phyloP scores from a whole-genome alignment of 2,797 vertebrate genomes.

The Esox lucius region DNA sequence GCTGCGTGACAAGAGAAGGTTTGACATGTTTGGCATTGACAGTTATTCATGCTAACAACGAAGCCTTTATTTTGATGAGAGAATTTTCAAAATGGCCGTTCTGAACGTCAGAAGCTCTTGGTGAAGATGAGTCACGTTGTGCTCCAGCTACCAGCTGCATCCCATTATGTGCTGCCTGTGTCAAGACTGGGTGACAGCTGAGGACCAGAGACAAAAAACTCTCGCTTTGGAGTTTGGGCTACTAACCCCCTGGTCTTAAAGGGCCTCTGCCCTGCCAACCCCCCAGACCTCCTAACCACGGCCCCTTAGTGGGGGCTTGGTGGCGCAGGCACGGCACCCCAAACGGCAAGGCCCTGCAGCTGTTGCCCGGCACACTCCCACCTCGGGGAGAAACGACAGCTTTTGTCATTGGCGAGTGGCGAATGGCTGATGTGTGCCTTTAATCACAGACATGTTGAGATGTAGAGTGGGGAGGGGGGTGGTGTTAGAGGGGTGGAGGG shows the following conservation, averaged over 20 bases:
- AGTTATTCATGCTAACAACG: no score
- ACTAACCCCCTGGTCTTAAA: conserved; percentile 3
- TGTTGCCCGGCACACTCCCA: conserved; percentile 72
- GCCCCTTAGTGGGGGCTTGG: conserved; percentile 51
- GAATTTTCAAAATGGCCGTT: no score
- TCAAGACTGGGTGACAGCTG: conserved; percentile 6
- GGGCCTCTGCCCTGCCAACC: background rate
- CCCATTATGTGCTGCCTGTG: background rate
- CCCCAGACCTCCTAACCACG: background rate
- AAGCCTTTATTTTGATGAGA: no score
- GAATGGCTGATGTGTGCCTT: conserved; percentile 65
- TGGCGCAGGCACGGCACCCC: conserved; percentile 32
- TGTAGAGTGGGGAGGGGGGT: conserved; percentile 38
- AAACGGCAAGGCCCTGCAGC: conserved; percentile 62
- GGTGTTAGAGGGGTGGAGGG: background rate
- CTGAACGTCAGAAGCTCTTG: background rate
- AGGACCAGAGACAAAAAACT: conserved; percentile 26
- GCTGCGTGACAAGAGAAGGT: no score
- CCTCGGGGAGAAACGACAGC: conserved; percentile 63
- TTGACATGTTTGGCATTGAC: no score
- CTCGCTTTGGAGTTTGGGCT: conserved; percentile 40
- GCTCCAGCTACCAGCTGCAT: background rate
- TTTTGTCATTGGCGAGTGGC: conserved; percentile 72
- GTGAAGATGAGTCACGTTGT: background rate
- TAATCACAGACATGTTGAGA: conserved; percentile 60